Base-by-base conservation (phyloP, 1,140 invertebrate genomes). In the Andricus grossulariae region DNA sequence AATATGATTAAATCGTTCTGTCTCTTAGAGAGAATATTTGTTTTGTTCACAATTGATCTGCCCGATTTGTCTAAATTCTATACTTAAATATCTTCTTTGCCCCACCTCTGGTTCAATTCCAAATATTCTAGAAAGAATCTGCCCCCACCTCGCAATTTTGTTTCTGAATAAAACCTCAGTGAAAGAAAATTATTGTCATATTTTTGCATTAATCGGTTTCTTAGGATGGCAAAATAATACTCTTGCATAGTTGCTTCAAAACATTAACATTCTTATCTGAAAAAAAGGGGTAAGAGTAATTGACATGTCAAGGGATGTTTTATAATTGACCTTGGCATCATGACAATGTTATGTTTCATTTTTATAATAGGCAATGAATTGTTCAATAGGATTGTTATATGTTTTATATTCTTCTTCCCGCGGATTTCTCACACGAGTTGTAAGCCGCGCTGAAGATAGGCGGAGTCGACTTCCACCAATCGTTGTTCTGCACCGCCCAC, bases 401-500 rank as follows among this genome's bases (percentile, higher is more conserved):
- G 25, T 50, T 32, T 60, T 60, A 60, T 60, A 60, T 39, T 60
- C 57, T 66, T 76, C 60, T 32, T 45, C 66, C 74, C 79, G 82
- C 79, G 81, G 80, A 84, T 81, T 72, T 82, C 55, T 54, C 76
- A 79, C 72, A 75, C 52, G 60, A 39, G 60, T 66, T 52, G 72
- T 76, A 76, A 83, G 78, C 73, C 72, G 80, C 83, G 80, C 84
- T 76, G 84, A 85, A 82, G 80, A 89, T 89, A 90, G 90, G 89
- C 89, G 89, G 89, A 90, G 90, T 89, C 86, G 66, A 76, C 83
- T 79, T 85, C 83, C 82, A 83, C 90, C 90, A 91, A 91, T 91
- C 88, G 84, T 83, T 80, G 82, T 83, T 82, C 87, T 88, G 88
- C 86, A 83, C 87, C 88, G 89, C 89, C 88, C 84, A 88, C 87